phyloP scores from a whole-genome alignment of 2,888 invertebrate genomes.

The Dasypolia templi region DNA sequence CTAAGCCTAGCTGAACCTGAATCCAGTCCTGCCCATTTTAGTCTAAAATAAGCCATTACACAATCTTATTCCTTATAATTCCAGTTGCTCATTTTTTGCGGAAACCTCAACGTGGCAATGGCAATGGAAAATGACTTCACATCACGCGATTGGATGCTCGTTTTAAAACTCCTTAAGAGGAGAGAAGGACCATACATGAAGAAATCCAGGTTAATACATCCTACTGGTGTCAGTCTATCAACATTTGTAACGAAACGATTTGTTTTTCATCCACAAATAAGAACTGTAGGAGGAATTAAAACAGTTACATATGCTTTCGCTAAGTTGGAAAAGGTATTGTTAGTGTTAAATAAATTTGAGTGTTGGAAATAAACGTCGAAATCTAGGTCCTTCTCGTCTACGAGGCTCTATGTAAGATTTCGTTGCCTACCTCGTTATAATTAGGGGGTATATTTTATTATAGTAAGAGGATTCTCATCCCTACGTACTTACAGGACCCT shows the following conservation, averaged over 20 bases:
- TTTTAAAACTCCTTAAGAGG: conserved; percentile 49
- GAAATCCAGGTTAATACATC: conserved; percentile 37
- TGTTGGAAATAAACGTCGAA: not conserved
- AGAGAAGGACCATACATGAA: conserved; percentile 43
- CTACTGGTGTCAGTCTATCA: conserved; percentile 43
- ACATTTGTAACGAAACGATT: conserved; percentile 43
- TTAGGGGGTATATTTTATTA: not conserved
- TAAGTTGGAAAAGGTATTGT: not conserved
- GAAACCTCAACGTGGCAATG: conserved; percentile 22
- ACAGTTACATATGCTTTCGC: not conserved
- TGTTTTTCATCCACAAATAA: conserved; percentile 15
- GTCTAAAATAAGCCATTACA: conserved; percentile 51
- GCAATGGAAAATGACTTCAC: conserved; percentile 62
- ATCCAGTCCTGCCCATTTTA: conserved; percentile 38
- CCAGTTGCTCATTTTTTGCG: conserved; percentile 41
- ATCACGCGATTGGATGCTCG: conserved; percentile 32
- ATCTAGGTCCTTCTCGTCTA: not conserved
- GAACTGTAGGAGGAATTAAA: not conserved
- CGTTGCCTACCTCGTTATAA: not conserved
- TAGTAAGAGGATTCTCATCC: not conserved
- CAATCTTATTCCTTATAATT: conserved; percentile 25
- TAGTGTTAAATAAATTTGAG: not conserved
- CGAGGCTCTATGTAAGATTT: not conserved
- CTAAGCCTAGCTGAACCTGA: not conserved
- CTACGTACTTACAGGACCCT: not conserved